Conservation (phyloP, 2,113 vertebrate genomes). For the Syngnathus scovelli region DNA sequence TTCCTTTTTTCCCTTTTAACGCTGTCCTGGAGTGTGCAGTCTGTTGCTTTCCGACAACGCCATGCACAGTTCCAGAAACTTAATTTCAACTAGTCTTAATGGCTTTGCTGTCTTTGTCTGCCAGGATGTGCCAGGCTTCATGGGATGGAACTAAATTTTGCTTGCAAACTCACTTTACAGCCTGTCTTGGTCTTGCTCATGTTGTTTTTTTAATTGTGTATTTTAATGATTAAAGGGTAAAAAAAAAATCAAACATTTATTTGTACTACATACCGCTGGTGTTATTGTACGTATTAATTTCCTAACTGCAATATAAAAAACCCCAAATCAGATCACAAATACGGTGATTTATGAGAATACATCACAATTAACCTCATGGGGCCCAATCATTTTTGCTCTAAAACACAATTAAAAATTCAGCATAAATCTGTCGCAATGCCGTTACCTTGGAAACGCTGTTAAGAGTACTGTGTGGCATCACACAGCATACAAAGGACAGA, state of each 20-base stretch:
- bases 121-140: constrained; percentile 18
- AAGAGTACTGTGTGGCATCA: neutral
- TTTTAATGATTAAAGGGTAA: neutral
- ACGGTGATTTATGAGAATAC: neutral
- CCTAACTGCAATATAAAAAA: neutral
- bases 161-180: constrained; percentile 20
- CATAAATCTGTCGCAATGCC: neutral
- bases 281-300: neutral
- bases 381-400: neutral
- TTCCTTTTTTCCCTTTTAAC: neutral
- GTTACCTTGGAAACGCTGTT: neutral
- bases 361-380: neutral
- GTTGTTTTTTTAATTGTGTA: neutral
- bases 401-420: neutral
- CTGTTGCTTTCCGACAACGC: constrained; percentile 28
- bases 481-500: neutral
- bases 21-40: constrained; percentile 1
- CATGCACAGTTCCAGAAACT: constrained; percentile 40
- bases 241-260: neutral
- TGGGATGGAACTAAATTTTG: constrained; percentile 9
- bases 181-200: constrained; percentile 1
- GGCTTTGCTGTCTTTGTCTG: constrained; percentile 39
- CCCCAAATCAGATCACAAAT: neutral
- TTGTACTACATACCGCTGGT: neutral
- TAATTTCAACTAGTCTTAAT: constrained; percentile 36